Evolutionary conservation across 1,140 invertebrate genomes (phyloP), one percentile per base, ranked within the genome.

Genomic region (Pseudomyrmex gracilis): DNA sequence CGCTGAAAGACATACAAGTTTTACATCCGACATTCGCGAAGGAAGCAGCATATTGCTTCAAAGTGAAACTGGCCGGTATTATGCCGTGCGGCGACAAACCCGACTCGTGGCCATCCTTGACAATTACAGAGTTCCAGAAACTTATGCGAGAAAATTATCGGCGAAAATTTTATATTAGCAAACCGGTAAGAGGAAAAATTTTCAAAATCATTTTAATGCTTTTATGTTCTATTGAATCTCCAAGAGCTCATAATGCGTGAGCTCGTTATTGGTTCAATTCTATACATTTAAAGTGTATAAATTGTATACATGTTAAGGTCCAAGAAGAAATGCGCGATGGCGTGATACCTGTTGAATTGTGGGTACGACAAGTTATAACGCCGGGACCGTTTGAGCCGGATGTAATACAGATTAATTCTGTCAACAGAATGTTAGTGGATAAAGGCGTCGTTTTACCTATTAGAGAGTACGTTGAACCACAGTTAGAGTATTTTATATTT

Each of bases 31-130:
- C 93, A 22, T 96, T 96, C 51, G 67, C 88, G 0, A 68, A 89
- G 0, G 83, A 94, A 2, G 93, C 93, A 8, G 91, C 95, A 55
- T 93, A 95, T 9, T 93, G 94, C 1, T 93, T 96, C 22, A 95
- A 94, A 87, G 95, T 96, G 70, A 95, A 95, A 86, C 85, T 96
- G 2, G 94, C 90, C 5, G 95, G 95, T 10, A 95, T 96, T 15
- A 87, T 91, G 12, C 95, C 95, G 0, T 95, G 95, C 0, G 94
- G 95, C 2, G 95, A 34, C 34, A 34, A 95, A 0, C 88, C 86
- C 13, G 85, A 91, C 0, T 89, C 90, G 1, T 96, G 96, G 96
- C 94, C 95, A 0, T 93, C 92, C 0, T 86, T 95, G 0, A 95
- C 95, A 0, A 95, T 94, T 58, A 91, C 95, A 55, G 95, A 91